Conservation (phyloP, 1,140 invertebrate genomes). For the Drosophila hydei region DNA sequence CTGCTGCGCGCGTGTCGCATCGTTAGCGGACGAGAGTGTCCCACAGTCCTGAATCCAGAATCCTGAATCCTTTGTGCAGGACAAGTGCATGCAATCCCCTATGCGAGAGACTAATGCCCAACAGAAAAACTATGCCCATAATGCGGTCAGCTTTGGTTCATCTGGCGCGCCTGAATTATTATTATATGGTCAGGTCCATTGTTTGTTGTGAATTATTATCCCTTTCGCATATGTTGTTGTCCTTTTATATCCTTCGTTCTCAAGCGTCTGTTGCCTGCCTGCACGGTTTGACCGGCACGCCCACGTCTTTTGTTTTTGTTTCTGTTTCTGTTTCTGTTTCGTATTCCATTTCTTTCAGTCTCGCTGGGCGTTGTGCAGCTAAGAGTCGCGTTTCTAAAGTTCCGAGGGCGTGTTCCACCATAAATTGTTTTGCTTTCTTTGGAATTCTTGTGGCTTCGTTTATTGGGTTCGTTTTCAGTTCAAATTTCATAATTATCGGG, state of each 20-base stretch:
- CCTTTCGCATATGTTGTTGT: conserved; percentile 52
- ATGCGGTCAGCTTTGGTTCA: conserved; percentile 43
- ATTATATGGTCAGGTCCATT: conserved; percentile 31
- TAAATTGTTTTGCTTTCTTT: conserved; percentile 52
- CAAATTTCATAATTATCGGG: conserved; percentile 52
- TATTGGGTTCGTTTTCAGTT: conserved; percentile 38
- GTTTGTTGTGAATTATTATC: conserved; percentile 42
- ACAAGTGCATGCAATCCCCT: conserved; percentile 40
- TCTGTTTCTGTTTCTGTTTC: conserved; percentile 13
- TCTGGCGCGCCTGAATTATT: conserved; percentile 36
- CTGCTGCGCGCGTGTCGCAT: conserved; percentile 48
- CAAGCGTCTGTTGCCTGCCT: conserved; percentile 29
- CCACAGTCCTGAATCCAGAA: conserved; percentile 4
- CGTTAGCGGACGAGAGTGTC: conserved; percentile 27
- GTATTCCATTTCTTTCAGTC: conserved; percentile 8
- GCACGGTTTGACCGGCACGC: conserved; percentile 21
- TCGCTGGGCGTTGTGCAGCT: conserved; percentile 23
- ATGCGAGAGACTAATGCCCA: conserved; percentile 8
- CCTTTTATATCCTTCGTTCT: conserved; percentile 21
- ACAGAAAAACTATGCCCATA: conserved; percentile 28
- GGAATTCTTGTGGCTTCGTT: conserved; percentile 40
- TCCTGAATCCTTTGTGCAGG: conserved; percentile 15
- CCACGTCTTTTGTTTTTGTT: conserved; percentile 13
- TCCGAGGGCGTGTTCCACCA: conserved; percentile 32
- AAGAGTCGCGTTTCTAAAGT: conserved; percentile 42